phyloP scores from a whole-genome alignment of 2,797 vertebrate genomes.

The Muraenolepis orangiensis region DNA sequence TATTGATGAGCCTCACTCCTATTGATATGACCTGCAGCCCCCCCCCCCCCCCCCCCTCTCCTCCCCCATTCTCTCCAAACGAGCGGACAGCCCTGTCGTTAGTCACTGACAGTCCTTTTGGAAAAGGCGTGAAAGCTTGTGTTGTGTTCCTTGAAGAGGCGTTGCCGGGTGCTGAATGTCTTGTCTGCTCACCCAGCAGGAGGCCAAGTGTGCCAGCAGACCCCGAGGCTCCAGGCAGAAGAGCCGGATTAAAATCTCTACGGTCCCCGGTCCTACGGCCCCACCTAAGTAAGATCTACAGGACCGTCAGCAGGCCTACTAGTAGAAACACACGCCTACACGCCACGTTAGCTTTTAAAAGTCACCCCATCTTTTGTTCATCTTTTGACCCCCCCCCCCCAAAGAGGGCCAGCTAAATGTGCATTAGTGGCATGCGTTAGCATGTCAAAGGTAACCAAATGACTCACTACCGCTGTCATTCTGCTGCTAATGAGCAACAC shows the following conservation, averaged over 20 bases:
- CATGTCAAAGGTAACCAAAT: conserved; percentile 9
- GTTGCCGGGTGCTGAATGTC: conserved; percentile 18
- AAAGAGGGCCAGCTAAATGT: conserved; percentile 1
- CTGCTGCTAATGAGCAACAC: background rate
- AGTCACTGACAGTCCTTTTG: conserved; percentile 16
- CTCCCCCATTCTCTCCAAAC: conserved; percentile 59
- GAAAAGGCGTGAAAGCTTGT: conserved; percentile 38
- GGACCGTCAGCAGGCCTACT: too few relatives aligned
- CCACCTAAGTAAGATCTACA: too few relatives aligned
- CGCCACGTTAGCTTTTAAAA: too few relatives aligned
- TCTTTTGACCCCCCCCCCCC: too few relatives aligned
- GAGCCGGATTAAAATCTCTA: too few relatives aligned
- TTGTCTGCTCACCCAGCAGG: background rate
- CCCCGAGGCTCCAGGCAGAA: background rate
- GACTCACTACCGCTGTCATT: background rate
- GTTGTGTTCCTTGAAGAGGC: conserved; percentile 21
- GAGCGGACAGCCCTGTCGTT: conserved; percentile 33
- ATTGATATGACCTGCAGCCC: conserved; percentile 41
- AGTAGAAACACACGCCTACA: too few relatives aligned
- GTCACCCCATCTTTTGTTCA: too few relatives aligned
- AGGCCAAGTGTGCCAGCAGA: background rate
- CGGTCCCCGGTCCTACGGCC: too few relatives aligned
- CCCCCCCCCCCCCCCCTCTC: conserved; percentile 29
- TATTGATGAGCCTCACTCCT: conserved; percentile 38
- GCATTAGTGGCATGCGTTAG: background rate